Evolutionary conservation across 1,140 invertebrate genomes (phyloP).

Genomic region (Drosophila ercepeae): DNA sequence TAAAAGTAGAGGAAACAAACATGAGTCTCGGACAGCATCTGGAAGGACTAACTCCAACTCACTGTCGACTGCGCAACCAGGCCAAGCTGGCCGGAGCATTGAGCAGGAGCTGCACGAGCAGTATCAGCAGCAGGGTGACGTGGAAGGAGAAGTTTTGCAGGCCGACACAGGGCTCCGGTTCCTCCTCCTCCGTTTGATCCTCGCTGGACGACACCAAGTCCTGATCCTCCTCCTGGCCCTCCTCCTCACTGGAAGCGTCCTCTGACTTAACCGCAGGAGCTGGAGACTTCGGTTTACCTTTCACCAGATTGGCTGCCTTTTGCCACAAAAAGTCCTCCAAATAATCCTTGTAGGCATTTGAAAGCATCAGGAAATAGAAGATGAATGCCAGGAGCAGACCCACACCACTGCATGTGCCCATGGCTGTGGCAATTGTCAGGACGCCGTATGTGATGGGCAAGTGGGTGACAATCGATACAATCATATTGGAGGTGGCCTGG

Average conservation of each 20-base stretch:
- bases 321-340: constrained; percentile 87
- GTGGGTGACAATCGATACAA: constrained; percentile 81
- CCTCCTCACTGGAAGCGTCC: background rate
- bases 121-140: constrained; percentile 86
- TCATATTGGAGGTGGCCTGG: constrained; percentile 41
- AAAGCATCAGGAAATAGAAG: constrained; percentile 87
- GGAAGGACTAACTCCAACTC: constrained; percentile 56
- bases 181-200: constrained; percentile 1
- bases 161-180: constrained; percentile 43
- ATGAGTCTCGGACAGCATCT: background rate
- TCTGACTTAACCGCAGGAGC: background rate
- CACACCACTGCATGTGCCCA: constrained; percentile 83
- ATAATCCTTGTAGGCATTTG: constrained; percentile 90
- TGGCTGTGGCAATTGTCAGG: constrained; percentile 70
- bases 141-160: constrained; percentile 85
- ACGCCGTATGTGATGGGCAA: constrained; percentile 80
- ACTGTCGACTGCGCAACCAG: constrained; percentile 87
- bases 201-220: background rate
- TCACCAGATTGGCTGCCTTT: constrained; percentile 77
- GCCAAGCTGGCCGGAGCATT: constrained; percentile 86
- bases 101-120: constrained; percentile 84
- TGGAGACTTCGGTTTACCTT: background rate
- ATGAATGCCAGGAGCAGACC: constrained; percentile 84
- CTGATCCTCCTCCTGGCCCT: constrained; percentile 8
- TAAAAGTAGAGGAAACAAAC: background rate